These are phyloP conservation scores for Sinocyclocheilus maitianheensis DNA, from an alignment of 2,113 vertebrate genomes.

Conservation along the genomic window DNA sequence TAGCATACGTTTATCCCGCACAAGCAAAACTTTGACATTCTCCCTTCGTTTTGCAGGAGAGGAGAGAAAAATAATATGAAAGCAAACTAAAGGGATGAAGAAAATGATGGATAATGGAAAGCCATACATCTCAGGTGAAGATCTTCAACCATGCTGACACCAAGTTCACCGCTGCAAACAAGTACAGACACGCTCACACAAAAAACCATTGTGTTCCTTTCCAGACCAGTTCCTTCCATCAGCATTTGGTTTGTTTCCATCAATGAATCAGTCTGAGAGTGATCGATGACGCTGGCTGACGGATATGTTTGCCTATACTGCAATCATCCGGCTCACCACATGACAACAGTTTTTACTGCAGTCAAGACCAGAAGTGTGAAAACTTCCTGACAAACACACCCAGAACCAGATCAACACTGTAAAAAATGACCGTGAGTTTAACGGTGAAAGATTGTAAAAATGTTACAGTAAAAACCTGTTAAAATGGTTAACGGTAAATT, in stretches of 20 bases:
- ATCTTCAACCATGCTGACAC: constrained; percentile 14
- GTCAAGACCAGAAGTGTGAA: neutral
- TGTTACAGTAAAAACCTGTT: no score
- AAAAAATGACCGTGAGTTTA: no score
- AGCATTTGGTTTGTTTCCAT: neutral
- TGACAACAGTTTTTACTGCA: neutral
- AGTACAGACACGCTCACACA: constrained; percentile 1
- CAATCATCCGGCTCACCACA: neutral
- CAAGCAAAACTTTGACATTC: neutral
- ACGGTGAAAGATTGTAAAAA: no score
- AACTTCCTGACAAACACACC: no score
- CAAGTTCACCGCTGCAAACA: neutral
- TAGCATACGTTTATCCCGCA: neutral
- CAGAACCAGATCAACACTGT: no score
- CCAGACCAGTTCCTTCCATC: neutral
- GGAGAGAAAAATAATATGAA: neutral
- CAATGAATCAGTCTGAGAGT: constrained; percentile 8
- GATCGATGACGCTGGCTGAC: neutral
- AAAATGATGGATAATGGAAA: neutral
- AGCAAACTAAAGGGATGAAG: neutral
- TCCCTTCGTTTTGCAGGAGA: neutral
- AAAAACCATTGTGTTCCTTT: neutral
- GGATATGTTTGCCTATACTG: neutral
- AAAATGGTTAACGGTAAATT: no score
- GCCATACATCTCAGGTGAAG: neutral